Evolutionary conservation across 2,888 invertebrate genomes (phyloP), one percentile per base, ranked within the genome.

Genomic region (Pinctada fucata): DNA sequence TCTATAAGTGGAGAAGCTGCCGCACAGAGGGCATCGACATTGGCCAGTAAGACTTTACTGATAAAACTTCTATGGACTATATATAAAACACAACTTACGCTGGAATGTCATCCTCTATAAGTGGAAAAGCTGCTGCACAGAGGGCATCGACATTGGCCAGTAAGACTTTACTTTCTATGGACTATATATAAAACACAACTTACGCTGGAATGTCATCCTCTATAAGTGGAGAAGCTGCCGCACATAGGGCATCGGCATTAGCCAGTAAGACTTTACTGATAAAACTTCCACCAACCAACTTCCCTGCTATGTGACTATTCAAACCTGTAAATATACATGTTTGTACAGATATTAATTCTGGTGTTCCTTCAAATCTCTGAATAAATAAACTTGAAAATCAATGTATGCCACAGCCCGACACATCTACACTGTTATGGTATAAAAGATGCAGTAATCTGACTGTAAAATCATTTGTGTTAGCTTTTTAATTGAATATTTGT

Each of bases 111-210:
- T 90, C 97, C 0, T 97, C 97, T 96, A 98, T 97, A 10, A 98
- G 93, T 0, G 98, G 97, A 81, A 97, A 97, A n/a, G 97, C 98
- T 0, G 98, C 97, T 1, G 98, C 98, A 92, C 98, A 98, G 3
- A 99, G 94, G 1, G 98, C 97, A 91, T 99, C 98, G 3, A 98
- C 98, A 91, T 99, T 99, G 72, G 98, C 98, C 82, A 99, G 93
- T 48, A 99, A 94, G 88, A 98, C 98, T 93, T 98, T 97, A 89
- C 98, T 97, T 97, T 52, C 95, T 31, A 31, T 31, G 31, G 31
- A 31, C 31, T 31, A 31, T 31, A 31, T 31, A 31, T 31, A 31
- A 31, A 31, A 31, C 31, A 31, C 31, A 31, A 86, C 88, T 85
- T 79, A 89, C 88, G 86, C 71, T 72, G 88, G 88, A 77, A 91